Evolutionary conservation across 2,113 vertebrate species (phyloP).

Genomic region (Colossoma macropomum): DNA sequence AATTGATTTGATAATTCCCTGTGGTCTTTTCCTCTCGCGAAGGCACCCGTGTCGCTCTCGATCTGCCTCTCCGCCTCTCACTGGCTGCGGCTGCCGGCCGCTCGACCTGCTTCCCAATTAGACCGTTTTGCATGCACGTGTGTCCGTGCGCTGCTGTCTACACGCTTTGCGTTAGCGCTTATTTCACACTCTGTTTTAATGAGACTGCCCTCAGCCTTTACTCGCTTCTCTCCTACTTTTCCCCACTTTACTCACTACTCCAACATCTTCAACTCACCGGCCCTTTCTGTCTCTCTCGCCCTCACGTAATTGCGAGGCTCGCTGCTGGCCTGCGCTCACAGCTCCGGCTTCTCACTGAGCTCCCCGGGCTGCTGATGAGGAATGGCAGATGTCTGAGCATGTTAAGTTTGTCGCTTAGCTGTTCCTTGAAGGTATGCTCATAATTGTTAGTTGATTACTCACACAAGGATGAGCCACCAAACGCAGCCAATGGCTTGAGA

Average conservation of each 20-base stretch:
- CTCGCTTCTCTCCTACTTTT: neutral
- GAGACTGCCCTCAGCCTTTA: slow-evolving; percentile 27
- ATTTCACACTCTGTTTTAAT: slow-evolving; percentile 56
- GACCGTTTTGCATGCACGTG: slow-evolving; percentile 48
- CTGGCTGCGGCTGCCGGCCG: slow-evolving; percentile 75
- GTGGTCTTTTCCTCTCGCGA: slow-evolving; percentile 69
- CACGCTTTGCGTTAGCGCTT: slow-evolving; percentile 37
- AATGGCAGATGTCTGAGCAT: slow-evolving; percentile 57
- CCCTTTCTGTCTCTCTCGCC: neutral
- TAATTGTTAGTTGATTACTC: slow-evolving; percentile 56
- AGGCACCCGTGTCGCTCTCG: slow-evolving; percentile 36
- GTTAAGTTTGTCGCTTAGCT: slow-evolving; percentile 38
- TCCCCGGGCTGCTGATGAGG: neutral
- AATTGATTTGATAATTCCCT: slow-evolving; percentile 95
- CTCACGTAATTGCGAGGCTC: neutral
- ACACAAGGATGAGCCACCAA: slow-evolving; percentile 9
- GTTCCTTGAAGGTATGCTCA: slow-evolving; percentile 47
- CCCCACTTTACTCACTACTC: neutral
- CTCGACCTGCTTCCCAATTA: slow-evolving; percentile 85
- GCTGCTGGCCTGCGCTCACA: neutral
- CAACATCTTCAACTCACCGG: neutral
- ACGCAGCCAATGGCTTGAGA: slow-evolving; percentile 7
- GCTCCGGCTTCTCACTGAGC: neutral
- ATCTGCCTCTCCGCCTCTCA: slow-evolving; percentile 66
- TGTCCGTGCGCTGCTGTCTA: slow-evolving; percentile 20